Base-by-base conservation (phyloP, 2,888 invertebrate species). In the Penaeus monodon region DNA sequence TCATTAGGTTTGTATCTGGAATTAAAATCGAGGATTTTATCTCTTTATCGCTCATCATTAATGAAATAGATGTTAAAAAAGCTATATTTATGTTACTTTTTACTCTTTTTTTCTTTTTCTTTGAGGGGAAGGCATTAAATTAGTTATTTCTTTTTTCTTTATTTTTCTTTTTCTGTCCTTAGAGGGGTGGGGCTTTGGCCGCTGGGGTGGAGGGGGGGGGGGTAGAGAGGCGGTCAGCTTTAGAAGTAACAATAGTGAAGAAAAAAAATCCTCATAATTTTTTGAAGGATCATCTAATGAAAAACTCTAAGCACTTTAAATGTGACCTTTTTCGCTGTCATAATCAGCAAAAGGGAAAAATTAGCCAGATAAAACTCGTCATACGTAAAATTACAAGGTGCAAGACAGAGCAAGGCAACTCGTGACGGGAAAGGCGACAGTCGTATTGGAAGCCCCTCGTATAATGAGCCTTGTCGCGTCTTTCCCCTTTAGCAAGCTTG, bases 301-400 rank as follows among this genome's bases (percentile, higher is more conserved):
- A 83, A 86, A 86, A 86, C n/a, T 82, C 64, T 81, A 82, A 83
- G 82, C 82, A 86, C 79, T 86, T 86, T 63, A 86, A 81, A 86
- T 80, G 86, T 86, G 80, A 86, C 86, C 79, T 86, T 86, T 86
- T 70, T 82, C 86, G 82, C 86, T 81, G 77, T 86, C 82, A 86
- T 86, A 86, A 82, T 86, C 82, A 82, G 77, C 86, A 82, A 86
- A 86, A 86, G 81, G 86, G 70, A 82, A 86, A 82, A 86, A 86
- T 86, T 86, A 86, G 81, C 74, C 77, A 77, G 86, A 86, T 86
- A 86, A 82, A 86, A 86, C 78, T 82, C 86, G 81, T 86, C 82
- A 77, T 70, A 82, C 86, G 86, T 86, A 82, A 86, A 86, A 86
- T 86, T 83, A 86, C 86, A 86, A 57, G 76, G 77, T 33, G 68